Evolutionary conservation across 2,113 vertebrate species (phyloP).

Genomic region (Peromyscus leucopus): DNA sequence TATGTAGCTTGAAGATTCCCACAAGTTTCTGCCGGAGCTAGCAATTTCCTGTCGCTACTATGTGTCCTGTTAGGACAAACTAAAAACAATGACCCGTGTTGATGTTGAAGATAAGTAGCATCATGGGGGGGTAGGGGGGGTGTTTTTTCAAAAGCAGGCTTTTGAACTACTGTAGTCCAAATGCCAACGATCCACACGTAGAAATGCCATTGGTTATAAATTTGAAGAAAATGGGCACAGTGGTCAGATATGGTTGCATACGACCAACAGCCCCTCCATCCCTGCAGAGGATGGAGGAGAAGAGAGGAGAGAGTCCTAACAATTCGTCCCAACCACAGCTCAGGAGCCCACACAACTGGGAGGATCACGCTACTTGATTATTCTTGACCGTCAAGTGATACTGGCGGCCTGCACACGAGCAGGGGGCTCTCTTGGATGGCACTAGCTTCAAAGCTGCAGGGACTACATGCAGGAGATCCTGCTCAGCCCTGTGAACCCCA

Average conservation of each 20-base stretch:
- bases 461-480: neutral
- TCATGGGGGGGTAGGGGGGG: neutral
- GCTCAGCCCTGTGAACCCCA: constrained; percentile 44
- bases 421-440: constrained; percentile 55
- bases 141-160: constrained; percentile 79
- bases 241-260: constrained; percentile 6
- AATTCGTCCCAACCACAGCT: constrained; percentile 52
- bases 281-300: constrained; percentile 43
- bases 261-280: neutral
- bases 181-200: constrained; percentile 17
- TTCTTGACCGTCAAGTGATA: neutral
- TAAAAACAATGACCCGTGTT: constrained; percentile 65
- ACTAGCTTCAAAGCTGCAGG: neutral
- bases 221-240: constrained; percentile 29
- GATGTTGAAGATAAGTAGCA: constrained; percentile 57
- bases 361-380: neutral
- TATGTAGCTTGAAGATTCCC: constrained; percentile 65
- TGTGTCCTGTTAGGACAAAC: constrained; percentile 63
- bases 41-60: constrained; percentile 27
- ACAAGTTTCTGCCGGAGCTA: constrained; percentile 39
- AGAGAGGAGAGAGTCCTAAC: constrained; percentile 59
- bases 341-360: constrained; percentile 69
- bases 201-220: constrained; percentile 57
- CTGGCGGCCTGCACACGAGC: constrained; percentile 1
- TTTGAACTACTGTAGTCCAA: constrained; percentile 75